Evolutionary conservation across 2,888 invertebrate species (phyloP).

Genomic region (Cremastinae sp.): DNA sequence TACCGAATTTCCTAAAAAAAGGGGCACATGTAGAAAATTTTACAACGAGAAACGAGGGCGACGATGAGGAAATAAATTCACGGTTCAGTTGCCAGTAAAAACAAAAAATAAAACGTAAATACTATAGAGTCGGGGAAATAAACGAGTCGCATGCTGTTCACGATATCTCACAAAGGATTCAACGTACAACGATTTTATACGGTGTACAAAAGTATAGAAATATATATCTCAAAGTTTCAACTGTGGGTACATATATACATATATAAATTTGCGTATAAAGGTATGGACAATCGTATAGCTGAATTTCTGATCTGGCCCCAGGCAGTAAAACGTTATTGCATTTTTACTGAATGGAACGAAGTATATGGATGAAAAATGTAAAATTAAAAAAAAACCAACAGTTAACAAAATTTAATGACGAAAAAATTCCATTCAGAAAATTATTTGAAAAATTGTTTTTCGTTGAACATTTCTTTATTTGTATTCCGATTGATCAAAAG

Average conservation of each 20-base stretch:
- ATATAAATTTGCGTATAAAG: background rate
- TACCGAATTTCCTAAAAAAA: too few relatives aligned
- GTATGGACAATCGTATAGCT: background rate
- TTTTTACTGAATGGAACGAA: slow-evolving; percentile 18
- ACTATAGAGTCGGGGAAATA: slow-evolving; percentile 40
- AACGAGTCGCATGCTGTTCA: slow-evolving; percentile 52
- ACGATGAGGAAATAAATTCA: slow-evolving; percentile 46
- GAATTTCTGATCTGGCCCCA: background rate
- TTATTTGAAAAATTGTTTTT: background rate
- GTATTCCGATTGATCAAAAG: too few relatives aligned
- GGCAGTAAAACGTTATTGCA: slow-evolving; percentile 48
- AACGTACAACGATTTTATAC: slow-evolving; percentile 28
- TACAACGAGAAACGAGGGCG: slow-evolving; percentile 8
- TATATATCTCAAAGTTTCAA: slow-evolving; percentile 18
- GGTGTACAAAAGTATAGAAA: slow-evolving; percentile 1
- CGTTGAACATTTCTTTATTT: too few relatives aligned
- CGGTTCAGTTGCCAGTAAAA: slow-evolving; percentile 37
- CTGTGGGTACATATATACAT: slow-evolving; percentile 17
- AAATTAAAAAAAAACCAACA: background rate
- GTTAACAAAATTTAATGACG: too few relatives aligned
- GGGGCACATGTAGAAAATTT: background rate
- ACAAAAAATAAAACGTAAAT: slow-evolving; percentile 40
- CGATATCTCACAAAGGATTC: slow-evolving; percentile 37
- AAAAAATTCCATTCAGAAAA: background rate
- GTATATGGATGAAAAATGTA: too few relatives aligned